A percentile compares a stretch with the other conserved stretches of the same genome.
Conservation (phyloP, 2,888 invertebrate species). For the Nasonovia ribisnigri region DNA sequence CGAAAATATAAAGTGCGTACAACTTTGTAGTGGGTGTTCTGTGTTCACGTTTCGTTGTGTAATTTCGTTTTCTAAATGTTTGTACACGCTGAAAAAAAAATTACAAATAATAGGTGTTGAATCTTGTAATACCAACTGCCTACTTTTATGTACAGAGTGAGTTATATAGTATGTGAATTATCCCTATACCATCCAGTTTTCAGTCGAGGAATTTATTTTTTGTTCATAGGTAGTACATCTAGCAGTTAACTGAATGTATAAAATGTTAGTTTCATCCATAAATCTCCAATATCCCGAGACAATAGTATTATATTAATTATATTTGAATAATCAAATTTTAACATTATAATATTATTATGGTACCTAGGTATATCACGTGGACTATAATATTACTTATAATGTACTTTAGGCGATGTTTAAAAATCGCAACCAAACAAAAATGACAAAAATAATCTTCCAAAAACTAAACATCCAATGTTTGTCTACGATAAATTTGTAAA, state of each 20-base stretch:
- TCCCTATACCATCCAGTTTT: background rate
- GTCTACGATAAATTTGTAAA: background rate
- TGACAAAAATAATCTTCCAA: background rate
- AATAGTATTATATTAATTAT: background rate
- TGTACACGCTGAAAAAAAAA: background rate
- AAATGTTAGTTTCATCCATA: background rate
- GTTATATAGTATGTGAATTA: background rate
- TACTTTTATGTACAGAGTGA: background rate
- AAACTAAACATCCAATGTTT: background rate
- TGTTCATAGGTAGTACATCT: background rate
- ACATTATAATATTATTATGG: background rate
- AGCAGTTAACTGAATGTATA: background rate
- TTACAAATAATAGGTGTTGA: background rate
- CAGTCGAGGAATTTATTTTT: background rate
- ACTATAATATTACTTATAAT: background rate
- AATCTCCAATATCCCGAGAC: background rate
- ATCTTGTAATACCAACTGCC: background rate
- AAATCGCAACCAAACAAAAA: background rate
- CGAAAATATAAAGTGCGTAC: background rate
- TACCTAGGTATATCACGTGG: background rate
- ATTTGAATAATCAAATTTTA: background rate
- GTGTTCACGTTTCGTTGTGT: background rate
- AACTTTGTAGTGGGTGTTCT: background rate
- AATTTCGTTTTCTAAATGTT: background rate
- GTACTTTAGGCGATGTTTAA: background rate